Evolutionary conservation across 1,140 invertebrate genomes (phyloP).

Genomic region (Asbolus verrucosus): DNA sequence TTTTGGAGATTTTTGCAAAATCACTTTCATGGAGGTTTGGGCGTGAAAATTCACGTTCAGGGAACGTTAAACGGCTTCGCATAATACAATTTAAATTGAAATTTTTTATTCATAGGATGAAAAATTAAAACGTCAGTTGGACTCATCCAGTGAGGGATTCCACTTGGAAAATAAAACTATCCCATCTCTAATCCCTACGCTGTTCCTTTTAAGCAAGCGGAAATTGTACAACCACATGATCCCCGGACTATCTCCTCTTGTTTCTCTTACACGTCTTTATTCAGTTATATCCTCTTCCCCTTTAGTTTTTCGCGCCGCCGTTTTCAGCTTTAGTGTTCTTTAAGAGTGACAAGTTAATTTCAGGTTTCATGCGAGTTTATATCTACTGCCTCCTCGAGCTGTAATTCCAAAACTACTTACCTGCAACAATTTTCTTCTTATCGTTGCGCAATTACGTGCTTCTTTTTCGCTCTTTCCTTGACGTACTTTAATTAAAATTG

Average conservation of each 20-base stretch:
- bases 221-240: constrained; percentile 30
- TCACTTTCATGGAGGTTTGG: no score
- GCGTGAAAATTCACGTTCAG: no score
- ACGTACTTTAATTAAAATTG: constrained; percentile 21
- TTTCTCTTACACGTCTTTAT: constrained; percentile 24
- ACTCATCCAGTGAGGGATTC: background rate
- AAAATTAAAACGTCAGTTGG: background rate
- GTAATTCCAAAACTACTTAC: constrained; percentile 16
- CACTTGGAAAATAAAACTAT: constrained; percentile 20
- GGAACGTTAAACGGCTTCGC: no score
- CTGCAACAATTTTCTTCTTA: constrained; percentile 1
- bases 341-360: constrained; percentile 34
- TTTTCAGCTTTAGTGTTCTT: constrained; percentile 34
- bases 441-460: background rate
- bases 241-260: constrained; percentile 13
- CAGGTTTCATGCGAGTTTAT: constrained; percentile 10
- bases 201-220: constrained; percentile 31
- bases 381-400: background rate
- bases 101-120: background rate
- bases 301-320: constrained; percentile 20
- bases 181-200: constrained; percentile 13
- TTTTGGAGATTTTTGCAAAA: no score
- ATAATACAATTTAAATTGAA: background rate
- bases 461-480: background rate
- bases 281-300: constrained; percentile 19